Evolutionary conservation across 2,113 vertebrate genomes (phyloP), one percentile per base, ranked within the genome.

Genomic region (Nettapus auritus): DNA sequence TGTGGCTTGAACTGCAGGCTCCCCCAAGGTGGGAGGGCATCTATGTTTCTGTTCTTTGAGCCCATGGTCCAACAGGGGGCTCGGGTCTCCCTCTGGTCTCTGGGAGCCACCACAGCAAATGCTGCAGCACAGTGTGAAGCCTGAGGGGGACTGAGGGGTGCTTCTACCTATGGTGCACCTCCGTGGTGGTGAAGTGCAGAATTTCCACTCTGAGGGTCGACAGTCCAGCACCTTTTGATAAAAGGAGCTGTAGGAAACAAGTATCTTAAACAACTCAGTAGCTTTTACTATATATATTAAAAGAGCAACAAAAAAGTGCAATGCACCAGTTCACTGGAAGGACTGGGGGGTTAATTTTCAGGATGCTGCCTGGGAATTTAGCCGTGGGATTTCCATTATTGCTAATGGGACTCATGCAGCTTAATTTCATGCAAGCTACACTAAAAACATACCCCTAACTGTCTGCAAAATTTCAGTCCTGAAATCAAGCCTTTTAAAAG

Each of bases 311-410:
- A 48, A 88, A 88, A 96, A 93, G 81, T 9, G 82, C 88, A 69
- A 74, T 1, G 28, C 77, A 11, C 73, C 34, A 4, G 74, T 94
- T 92, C 92, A 73, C 83, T 71, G 83, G n/a, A 48, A 96, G 95
- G 95, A 90, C 86, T 70, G 88, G 96, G 90, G 95, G 97, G 95
- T 95, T 97, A 93, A 96, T 97, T 96, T 97, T 96, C 86, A 94
- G 96, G 89, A 57, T 26, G 83, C 89, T 88, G 94, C 87, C 95
- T 87, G 89, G 93, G 96, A 97, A 96, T 89, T 94, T 93, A 96
- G 93, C 90, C 57, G 77, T 96, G 96, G 96, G 96, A 91, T 95
- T 96, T 95, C 95, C 64, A 92, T 97, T 96, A 94, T 94, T 57
- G 83, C 71, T 95, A 94, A 96, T 93, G 95, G 96, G 94, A 96